These are phyloP conservation scores for Danio jaintianensis DNA, from an alignment of 2,797 vertebrate genomes.

Conservation along the genomic window DNA sequence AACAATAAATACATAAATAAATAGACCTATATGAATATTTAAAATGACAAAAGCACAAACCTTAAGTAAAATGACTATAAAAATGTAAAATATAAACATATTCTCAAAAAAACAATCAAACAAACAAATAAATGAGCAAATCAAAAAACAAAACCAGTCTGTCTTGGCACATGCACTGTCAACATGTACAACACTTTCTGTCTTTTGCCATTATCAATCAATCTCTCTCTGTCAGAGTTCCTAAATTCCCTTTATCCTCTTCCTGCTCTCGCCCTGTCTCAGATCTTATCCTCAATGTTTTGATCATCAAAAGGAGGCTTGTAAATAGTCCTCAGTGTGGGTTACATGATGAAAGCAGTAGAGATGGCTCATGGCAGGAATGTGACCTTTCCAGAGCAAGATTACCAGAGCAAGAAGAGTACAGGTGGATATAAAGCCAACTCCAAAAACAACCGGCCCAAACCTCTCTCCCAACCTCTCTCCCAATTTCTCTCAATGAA, in stretches of 20 bases:
- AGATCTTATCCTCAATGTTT: slow-evolving; percentile 50
- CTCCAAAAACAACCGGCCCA: background rate
- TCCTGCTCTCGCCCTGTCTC: slow-evolving; percentile 61
- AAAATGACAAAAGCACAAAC: no score
- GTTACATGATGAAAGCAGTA: slow-evolving; percentile 51
- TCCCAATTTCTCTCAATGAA: no score
- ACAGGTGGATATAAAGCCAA: slow-evolving; percentile 59
- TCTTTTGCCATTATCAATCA: slow-evolving; percentile 10
- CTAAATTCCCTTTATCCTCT: slow-evolving; percentile 14
- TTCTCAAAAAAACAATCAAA: background rate
- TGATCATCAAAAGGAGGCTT: slow-evolving; percentile 53
- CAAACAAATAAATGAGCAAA: background rate
- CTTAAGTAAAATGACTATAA: no score
- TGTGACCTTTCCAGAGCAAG: slow-evolving; percentile 40
- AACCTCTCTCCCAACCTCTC: background rate
- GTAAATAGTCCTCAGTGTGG: slow-evolving; percentile 51
- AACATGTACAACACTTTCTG: background rate
- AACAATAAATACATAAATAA: no score
- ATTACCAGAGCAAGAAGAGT: slow-evolving; percentile 52
- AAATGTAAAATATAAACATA: no score
- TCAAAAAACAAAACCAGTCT: background rate
- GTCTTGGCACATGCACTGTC: background rate
- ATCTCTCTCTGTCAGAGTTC: slow-evolving; percentile 29
- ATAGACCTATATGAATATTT: no score
- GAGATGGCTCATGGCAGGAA: slow-evolving; percentile 30